Conservation (phyloP, 1,140 invertebrate genomes). For the Leptinotarsa defecta region DNA sequence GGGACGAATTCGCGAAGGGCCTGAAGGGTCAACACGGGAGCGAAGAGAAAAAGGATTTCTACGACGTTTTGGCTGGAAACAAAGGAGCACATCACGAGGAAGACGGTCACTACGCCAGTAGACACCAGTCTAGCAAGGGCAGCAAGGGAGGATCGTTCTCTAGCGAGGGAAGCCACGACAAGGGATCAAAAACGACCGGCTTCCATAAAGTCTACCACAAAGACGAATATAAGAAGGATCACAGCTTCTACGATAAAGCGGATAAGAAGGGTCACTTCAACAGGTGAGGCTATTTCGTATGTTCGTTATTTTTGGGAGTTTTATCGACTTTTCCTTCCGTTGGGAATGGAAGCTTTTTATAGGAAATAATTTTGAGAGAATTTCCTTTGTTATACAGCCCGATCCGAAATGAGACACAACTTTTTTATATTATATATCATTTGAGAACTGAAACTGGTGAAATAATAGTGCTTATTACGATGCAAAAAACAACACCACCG, state of each 20-base stretch:
- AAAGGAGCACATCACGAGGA: slow-evolving; percentile 55
- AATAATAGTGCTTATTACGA: no score
- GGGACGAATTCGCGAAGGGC: slow-evolving; percentile 58
- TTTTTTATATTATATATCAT: no score
- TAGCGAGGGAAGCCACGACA: slow-evolving; percentile 62
- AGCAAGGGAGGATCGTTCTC: slow-evolving; percentile 57
- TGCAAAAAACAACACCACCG: no score
- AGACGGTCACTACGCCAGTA: slow-evolving; percentile 53
- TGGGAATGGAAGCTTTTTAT: no score
- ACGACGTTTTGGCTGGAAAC: slow-evolving; percentile 53
- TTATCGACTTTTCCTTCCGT: no score
- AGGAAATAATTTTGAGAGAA: no score
- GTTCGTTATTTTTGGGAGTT: no score
- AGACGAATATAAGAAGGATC: slow-evolving; percentile 76
- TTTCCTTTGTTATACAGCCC: no score
- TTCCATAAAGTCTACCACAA: slow-evolving; percentile 75
- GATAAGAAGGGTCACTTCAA: slow-evolving; percentile 67
- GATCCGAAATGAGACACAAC: no score
- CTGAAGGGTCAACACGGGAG: slow-evolving; percentile 55
- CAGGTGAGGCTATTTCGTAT: slow-evolving; percentile 55
- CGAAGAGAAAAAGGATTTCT: slow-evolving; percentile 57
- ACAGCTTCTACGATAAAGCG: slow-evolving; percentile 72
- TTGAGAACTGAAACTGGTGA: no score
- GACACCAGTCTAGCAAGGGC: slow-evolving; percentile 51
- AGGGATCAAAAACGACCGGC: slow-evolving; percentile 70